phyloP scores from a whole-genome alignment of 2,113 vertebrate species.

The Mus musculus region DNA sequence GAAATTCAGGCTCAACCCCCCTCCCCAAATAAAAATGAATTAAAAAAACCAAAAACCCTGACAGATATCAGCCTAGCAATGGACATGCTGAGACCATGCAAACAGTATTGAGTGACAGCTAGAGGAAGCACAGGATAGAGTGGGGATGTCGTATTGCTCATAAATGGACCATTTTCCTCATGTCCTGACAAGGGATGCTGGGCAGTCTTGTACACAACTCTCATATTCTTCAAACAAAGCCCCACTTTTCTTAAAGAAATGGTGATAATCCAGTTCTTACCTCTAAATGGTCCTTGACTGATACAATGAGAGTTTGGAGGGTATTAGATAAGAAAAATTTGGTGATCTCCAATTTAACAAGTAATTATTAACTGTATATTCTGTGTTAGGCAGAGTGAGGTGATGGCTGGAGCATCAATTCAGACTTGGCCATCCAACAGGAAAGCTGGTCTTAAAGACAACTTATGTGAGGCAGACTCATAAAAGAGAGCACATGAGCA shows the following conservation, averaged over 20 bases:
- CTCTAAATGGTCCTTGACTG: background rate
- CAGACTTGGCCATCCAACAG: background rate
- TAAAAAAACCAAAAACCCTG: background rate
- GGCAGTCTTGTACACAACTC: background rate
- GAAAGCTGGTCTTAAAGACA: background rate
- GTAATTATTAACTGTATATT: background rate
- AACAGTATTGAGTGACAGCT: background rate
- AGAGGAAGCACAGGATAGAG: accelerated
- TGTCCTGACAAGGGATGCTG: background rate
- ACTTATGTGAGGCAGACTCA: background rate
- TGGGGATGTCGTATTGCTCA: background rate
- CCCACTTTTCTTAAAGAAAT: background rate
- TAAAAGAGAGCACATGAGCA: background rate
- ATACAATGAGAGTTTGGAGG: background rate
- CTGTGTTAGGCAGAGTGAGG: background rate
- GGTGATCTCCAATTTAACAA: conserved; percentile 21
- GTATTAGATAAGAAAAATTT: background rate
- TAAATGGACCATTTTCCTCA: background rate
- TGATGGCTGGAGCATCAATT: background rate
- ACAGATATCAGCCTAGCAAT: background rate
- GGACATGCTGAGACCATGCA: background rate
- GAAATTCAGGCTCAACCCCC: background rate
- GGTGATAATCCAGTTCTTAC: background rate
- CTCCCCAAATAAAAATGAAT: background rate
- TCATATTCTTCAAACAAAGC: background rate